Evolutionary conservation across 2,113 vertebrate species (phyloP).

Genomic region (Rhineura floridana): DNA sequence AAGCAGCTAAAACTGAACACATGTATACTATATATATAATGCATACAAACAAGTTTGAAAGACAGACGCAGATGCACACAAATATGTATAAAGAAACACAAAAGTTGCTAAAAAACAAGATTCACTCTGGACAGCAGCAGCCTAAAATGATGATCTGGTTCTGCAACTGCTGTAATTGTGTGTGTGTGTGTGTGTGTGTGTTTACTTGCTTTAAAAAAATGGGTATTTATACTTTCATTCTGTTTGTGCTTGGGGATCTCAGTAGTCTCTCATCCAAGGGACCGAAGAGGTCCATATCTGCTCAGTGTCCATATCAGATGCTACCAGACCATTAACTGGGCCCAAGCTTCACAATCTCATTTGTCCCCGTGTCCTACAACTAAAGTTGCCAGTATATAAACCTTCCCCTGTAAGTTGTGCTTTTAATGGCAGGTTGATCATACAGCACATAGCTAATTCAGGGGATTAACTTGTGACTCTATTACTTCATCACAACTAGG

Average conservation of each 20-base stretch:
- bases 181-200: too few relatives aligned
- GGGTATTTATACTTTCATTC: too few relatives aligned
- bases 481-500: too few relatives aligned
- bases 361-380: too few relatives aligned
- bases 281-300: not conserved
- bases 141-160: not conserved
- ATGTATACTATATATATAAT: not conserved
- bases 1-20: not conserved
- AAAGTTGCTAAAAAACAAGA: not conserved
- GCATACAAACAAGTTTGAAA: not conserved
- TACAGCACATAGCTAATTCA: too few relatives aligned
- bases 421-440: too few relatives aligned
- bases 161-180: too few relatives aligned
- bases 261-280: not conserved
- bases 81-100: too few relatives aligned
- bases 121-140: not conserved
- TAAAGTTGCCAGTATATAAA: too few relatives aligned
- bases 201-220: too few relatives aligned
- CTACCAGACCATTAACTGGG: not conserved
- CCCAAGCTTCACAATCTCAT: not conserved
- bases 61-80: not conserved
- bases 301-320: not conserved
- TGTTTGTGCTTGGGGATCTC: not conserved
- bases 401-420: too few relatives aligned
- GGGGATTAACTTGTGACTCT: too few relatives aligned